These are phyloP conservation scores for Colletes collaris DNA, from an alignment of 2,888 invertebrate species.

Conservation along the genomic window DNA sequence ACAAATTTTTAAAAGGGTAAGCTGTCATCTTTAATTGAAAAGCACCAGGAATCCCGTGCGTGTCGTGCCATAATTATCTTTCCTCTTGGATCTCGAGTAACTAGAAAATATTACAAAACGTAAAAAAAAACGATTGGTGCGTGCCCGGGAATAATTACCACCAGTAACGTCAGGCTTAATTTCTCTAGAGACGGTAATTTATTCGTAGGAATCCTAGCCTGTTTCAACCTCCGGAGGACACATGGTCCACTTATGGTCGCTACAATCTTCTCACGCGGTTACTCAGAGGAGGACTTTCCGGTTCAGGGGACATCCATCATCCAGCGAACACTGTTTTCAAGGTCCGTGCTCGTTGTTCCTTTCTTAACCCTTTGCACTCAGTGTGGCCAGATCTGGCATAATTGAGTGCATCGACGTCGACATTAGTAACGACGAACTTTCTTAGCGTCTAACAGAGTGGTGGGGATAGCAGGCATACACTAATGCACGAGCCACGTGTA, in stretches of 20 bases:
- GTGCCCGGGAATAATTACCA: neutral
- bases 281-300: constrained; percentile 77
- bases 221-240: constrained; percentile 67
- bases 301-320: constrained; percentile 78
- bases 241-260: constrained; percentile 73
- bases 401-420: too few relatives aligned
- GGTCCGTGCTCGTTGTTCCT: constrained; percentile 64
- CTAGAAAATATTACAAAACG: too few relatives aligned
- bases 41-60: too few relatives aligned
- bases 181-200: constrained; percentile 28
- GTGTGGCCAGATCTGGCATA: too few relatives aligned
- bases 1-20: constrained; percentile 77
- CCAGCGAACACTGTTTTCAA: constrained; percentile 77
- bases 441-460: too few relatives aligned
- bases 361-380: neutral
- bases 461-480: too few relatives aligned
- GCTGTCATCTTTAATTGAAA: constrained; percentile 27
- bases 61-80: too few relatives aligned
- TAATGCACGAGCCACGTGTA: too few relatives aligned
- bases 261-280: constrained; percentile 77
- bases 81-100: too few relatives aligned
- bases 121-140: too few relatives aligned
- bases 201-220: constrained; percentile 73
- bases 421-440: too few relatives aligned
- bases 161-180: neutral